A percentile compares a stretch with the other conserved stretches of the same genome.
phyloP scores from a whole-genome alignment of 2,113 vertebrate genomes.

The Stigmatopora argus region DNA sequence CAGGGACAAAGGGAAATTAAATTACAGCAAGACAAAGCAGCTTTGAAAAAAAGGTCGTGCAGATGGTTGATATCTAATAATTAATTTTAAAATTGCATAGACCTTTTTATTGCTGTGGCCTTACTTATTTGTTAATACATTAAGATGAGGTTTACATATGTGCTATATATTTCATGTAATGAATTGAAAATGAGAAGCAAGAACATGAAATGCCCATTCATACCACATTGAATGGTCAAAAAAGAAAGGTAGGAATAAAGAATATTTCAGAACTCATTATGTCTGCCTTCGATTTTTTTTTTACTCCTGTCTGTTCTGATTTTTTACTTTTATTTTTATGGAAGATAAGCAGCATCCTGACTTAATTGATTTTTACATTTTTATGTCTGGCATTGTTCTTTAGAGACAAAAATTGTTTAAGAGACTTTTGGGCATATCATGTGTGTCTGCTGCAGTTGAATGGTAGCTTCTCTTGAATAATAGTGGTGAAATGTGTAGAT shows the following conservation, averaged over 20 bases:
- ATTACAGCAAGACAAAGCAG: constrained; percentile 32
- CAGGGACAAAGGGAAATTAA: constrained; percentile 11
- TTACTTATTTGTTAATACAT: not conserved
- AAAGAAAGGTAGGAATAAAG: constrained; percentile 4
- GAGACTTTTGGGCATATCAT: constrained; percentile 57
- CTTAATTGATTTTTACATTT: constrained; percentile 47
- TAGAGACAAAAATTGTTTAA: constrained; percentile 40
- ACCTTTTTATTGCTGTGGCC: not conserved
- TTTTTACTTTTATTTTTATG: constrained; percentile 14
- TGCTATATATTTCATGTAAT: not conserved
- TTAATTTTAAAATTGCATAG: constrained; percentile 30
- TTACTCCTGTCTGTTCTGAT: constrained; percentile 15
- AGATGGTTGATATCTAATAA: constrained; percentile 31
- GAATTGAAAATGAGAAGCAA: not conserved
- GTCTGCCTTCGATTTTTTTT: constrained; percentile 14
- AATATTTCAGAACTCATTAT: constrained; percentile 8
- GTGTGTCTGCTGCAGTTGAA: constrained; percentile 36
- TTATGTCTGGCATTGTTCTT: constrained; percentile 30
- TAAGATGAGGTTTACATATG: not conserved
- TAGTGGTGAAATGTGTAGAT: constrained; percentile 54
- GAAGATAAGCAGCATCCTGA: constrained; percentile 36
- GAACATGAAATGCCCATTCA: not conserved
- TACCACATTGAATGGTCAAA: constrained; percentile 1
- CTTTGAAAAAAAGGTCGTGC: constrained; percentile 17
- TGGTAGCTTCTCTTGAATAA: constrained; percentile 55